A percentile compares a stretch with the other conserved stretches of the same genome.
phyloP scores from a whole-genome alignment of 2,113 vertebrate genomes.

The Lepus europaeus region DNA sequence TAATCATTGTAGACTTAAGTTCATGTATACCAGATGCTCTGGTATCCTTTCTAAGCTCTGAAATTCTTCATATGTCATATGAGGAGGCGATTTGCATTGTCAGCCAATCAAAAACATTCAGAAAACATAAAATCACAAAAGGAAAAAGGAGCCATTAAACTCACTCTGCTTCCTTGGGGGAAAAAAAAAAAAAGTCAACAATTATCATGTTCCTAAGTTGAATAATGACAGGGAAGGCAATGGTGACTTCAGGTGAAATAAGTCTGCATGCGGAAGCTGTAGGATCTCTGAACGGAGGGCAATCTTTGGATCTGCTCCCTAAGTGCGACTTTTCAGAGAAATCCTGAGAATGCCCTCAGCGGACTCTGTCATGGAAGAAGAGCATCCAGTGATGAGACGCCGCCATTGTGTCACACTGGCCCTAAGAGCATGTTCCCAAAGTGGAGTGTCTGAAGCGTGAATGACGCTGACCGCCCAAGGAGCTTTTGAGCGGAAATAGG shows the following conservation, averaged over 20 bases:
- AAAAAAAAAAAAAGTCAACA: neutral
- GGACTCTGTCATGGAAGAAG: neutral
- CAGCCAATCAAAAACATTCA: slow-evolving; percentile 15
- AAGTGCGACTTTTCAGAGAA: neutral
- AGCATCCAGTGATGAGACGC: neutral
- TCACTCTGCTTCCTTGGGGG: neutral
- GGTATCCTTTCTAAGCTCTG: neutral
- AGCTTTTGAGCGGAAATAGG: slow-evolving; percentile 67
- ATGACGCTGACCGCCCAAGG: slow-evolving; percentile 28
- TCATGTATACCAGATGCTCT: neutral
- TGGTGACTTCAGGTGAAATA: neutral
- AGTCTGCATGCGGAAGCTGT: neutral
- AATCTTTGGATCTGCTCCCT: neutral
- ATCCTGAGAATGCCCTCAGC: neutral
- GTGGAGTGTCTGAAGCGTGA: neutral
- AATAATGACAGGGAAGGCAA: neutral
- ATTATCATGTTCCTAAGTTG: neutral
- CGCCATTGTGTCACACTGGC: neutral
- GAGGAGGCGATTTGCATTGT: neutral
- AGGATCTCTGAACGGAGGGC: neutral
- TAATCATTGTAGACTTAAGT: slow-evolving; percentile 13
- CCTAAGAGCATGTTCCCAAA: neutral
- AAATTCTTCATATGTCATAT: neutral
- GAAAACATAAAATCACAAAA: neutral
- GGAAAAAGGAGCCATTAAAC: neutral